A percentile compares a stretch with the other conserved stretches of the same genome.
phyloP scores from a whole-genome alignment of 2,797 vertebrate genomes.

The Chelmon rostratus region DNA sequence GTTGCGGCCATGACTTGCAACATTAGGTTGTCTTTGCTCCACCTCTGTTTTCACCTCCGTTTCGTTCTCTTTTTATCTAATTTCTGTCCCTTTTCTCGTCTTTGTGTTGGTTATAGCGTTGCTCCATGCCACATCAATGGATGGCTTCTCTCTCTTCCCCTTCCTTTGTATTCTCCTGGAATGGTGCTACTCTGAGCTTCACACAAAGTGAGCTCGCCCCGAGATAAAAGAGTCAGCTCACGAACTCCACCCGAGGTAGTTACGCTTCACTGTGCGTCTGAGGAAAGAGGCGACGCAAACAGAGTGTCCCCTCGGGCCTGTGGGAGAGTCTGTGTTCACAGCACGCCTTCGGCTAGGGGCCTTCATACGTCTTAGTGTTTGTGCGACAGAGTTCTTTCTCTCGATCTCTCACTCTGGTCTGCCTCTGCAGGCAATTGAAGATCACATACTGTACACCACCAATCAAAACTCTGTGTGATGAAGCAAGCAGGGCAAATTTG shows the following conservation, averaged over 20 bases:
- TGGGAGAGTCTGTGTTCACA: slow-evolving; percentile 57
- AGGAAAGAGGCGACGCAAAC: slow-evolving; percentile 43
- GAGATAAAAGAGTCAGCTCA: slow-evolving; percentile 60
- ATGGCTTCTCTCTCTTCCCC: slow-evolving; percentile 16
- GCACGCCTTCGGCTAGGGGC: slow-evolving; percentile 5
- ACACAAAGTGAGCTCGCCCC: slow-evolving; percentile 51
- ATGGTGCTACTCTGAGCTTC: slow-evolving; percentile 37
- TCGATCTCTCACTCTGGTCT: slow-evolving; percentile 19
- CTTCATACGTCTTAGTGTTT: slow-evolving; percentile 44
- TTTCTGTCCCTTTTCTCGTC: slow-evolving; percentile 17
- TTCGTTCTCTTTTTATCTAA: not conserved
- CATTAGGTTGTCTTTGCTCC: slow-evolving; percentile 19
- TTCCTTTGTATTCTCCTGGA: slow-evolving; percentile 35
- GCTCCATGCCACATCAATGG: slow-evolving; percentile 34
- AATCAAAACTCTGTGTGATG: slow-evolving; percentile 41
- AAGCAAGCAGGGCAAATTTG: slow-evolving; percentile 13
- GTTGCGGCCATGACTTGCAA: slow-evolving; percentile 34
- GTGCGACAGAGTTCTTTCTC: slow-evolving; percentile 22
- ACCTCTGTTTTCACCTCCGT: slow-evolving; percentile 23
- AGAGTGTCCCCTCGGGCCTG: slow-evolving; percentile 36
- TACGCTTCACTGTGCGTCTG: slow-evolving; percentile 52
- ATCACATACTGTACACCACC: slow-evolving; percentile 15
- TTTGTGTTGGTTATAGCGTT: slow-evolving; percentile 38
- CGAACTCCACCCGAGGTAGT: slow-evolving; percentile 64
- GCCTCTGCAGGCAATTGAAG: slow-evolving; percentile 24